phyloP scores from a whole-genome alignment of 2,888 invertebrate species.

The Germaria angustata region DNA sequence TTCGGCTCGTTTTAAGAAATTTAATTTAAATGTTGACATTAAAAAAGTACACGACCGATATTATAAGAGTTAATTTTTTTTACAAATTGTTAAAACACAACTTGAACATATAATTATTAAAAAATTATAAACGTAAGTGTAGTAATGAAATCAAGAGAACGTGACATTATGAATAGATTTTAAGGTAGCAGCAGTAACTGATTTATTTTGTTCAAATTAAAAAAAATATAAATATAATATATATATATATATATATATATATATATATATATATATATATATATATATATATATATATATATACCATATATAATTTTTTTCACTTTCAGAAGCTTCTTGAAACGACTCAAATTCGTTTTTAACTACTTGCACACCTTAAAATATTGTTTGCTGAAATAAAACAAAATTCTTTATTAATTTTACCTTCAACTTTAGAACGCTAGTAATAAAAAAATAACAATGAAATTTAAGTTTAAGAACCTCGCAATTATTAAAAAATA shows the following conservation, averaged over 20 bases:
- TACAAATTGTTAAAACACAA: constrained; percentile 10
- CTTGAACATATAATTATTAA: constrained; percentile 45
- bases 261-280: too few relatives aligned
- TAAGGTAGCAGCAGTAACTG: constrained; percentile 25
- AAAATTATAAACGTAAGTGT: constrained; percentile 11
- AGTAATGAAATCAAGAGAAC: constrained; percentile 42
- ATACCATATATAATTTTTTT: too few relatives aligned
- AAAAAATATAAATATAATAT: background rate
- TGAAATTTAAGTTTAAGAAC: constrained; percentile 43
- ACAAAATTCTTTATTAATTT: constrained; percentile 27
- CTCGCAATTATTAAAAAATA: background rate
- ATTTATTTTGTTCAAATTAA: constrained; percentile 3
- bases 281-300: too few relatives aligned
- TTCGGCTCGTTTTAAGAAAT: background rate
- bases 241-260: too few relatives aligned
- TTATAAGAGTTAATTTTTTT: constrained; percentile 11
- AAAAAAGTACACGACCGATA: constrained; percentile 40
- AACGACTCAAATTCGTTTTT: constrained; percentile 40
- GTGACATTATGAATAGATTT: constrained; percentile 55
- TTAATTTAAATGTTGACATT: constrained; percentile 20
- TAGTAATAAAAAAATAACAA: constrained; percentile 1
- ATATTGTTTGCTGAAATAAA: background rate
- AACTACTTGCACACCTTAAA: constrained; percentile 53
- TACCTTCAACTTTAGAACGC: constrained; percentile 51
- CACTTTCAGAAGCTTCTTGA: constrained; percentile 36